A percentile compares a stretch with the other conserved stretches of the same genome.
Conservation (phyloP, 2,888 invertebrate species). For the Microplitis deprimator region DNA sequence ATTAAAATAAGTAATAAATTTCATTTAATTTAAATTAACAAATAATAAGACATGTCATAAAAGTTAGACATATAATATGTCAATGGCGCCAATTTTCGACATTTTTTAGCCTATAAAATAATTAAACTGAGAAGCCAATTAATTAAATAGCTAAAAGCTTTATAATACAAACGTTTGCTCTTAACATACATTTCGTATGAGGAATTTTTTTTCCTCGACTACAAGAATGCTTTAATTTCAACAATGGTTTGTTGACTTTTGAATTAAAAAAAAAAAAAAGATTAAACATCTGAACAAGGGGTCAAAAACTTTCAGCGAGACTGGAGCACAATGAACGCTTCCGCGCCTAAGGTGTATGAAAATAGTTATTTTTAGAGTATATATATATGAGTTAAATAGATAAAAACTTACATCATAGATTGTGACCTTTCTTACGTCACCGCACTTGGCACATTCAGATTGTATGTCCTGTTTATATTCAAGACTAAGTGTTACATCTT, state of each 20-base stretch:
- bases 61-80: not conserved
- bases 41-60: conserved; percentile 30
- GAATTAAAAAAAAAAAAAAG: not conserved
- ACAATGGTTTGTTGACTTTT: not conserved
- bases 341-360: too few species aligned
- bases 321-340: too few species aligned
- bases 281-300: too few species aligned
- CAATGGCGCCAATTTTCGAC: conserved; percentile 50
- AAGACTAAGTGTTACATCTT: conserved; percentile 88
- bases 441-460: conserved; percentile 91
- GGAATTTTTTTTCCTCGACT: not conserved
- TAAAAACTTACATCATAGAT: conserved; percentile 87
- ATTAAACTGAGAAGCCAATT: conserved; percentile 51
- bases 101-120: conserved; percentile 50
- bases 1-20: not conserved
- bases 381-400: conserved; percentile 9
- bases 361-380: too few species aligned
- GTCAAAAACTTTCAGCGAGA: too few species aligned
- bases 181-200: too few species aligned
- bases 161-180: conserved; percentile 21
- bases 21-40: conserved; percentile 18
- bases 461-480: conserved; percentile 93
- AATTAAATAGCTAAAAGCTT: conserved; percentile 32
- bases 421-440: conserved; percentile 91
- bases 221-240: not conserved